A percentile compares a stretch with the other conserved stretches of the same genome.
These are phyloP conservation scores for Heteromormyrus szaboi DNA, from an alignment of 2,797 vertebrate genomes.

Conservation along the genomic window DNA sequence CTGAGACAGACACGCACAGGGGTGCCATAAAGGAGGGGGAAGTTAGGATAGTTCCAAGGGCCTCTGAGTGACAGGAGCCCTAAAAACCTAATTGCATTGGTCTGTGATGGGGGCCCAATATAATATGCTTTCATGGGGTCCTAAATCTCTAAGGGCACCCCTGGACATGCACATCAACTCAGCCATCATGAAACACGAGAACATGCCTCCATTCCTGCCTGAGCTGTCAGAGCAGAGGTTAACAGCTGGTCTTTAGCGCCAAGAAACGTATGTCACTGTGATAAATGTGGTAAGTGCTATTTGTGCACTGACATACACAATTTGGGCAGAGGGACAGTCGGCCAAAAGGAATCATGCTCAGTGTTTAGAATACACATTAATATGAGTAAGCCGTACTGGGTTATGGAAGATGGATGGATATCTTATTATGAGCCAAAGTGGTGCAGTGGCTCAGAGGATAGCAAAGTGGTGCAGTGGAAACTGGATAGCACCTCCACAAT, in stretches of 20 bases:
- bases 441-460: neutral
- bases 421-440: neutral
- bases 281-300: neutral
- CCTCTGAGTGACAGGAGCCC: neutral
- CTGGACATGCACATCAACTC: neutral
- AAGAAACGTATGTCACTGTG: neutral
- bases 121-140: neutral
- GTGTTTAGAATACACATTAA: neutral
- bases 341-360: neutral
- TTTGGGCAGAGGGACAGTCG: neutral
- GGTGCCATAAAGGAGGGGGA: neutral
- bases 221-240: neutral
- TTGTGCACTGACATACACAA: neutral
- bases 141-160: neutral
- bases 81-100: neutral
- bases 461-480: neutral
- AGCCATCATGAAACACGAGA: neutral
- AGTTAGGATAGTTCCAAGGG: neutral
- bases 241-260: neutral
- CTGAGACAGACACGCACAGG: neutral
- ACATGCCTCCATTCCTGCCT: neutral
- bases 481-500: neutral
- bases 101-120: neutral
- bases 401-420: neutral
- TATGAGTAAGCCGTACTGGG: neutral